phyloP scores from a whole-genome alignment of 2,888 invertebrate genomes.

The Archaeoteleia sp. region DNA sequence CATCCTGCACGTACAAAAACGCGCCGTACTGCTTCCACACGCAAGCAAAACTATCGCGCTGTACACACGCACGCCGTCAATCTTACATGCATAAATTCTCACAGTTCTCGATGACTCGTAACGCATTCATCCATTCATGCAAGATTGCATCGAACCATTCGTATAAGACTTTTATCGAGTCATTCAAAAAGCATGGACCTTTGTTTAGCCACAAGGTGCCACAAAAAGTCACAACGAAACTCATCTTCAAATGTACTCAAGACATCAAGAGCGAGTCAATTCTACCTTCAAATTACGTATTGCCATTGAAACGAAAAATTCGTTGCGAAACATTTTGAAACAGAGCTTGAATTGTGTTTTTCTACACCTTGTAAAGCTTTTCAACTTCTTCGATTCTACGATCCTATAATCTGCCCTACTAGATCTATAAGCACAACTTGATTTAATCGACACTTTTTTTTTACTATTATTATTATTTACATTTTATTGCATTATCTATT shows the following conservation, averaged over 20 bases:
- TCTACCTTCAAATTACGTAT: too few relatives aligned
- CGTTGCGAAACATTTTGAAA: too few relatives aligned
- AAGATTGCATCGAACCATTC: not conserved
- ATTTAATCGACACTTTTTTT: not conserved
- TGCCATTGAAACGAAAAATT: too few relatives aligned
- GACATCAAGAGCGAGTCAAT: too few relatives aligned
- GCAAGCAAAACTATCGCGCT: too few relatives aligned
- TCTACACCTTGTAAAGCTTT: slow-evolving; percentile 2
- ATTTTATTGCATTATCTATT: too few relatives aligned
- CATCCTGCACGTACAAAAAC: too few relatives aligned
- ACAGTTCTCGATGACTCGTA: not conserved
- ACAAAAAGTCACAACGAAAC: not conserved
- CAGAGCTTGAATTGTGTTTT: too few relatives aligned
- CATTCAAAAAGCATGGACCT: slow-evolving; percentile 35
- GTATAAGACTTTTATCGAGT: slow-evolving; percentile 24
- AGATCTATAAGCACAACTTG: slow-evolving; percentile 23
- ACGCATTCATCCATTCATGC: slow-evolving; percentile 3
- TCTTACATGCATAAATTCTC: not conserved
- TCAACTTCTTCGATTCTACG: slow-evolving; percentile 16
- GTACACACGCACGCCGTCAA: too few relatives aligned
- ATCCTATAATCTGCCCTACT: slow-evolving; percentile 18
- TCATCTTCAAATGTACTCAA: not conserved
- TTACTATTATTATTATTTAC: too few relatives aligned
- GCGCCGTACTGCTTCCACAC: too few relatives aligned
- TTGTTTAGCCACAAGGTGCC: not conserved